Base-by-base conservation (phyloP, 2,797 vertebrate genomes). In the Tragopan temminckii region DNA sequence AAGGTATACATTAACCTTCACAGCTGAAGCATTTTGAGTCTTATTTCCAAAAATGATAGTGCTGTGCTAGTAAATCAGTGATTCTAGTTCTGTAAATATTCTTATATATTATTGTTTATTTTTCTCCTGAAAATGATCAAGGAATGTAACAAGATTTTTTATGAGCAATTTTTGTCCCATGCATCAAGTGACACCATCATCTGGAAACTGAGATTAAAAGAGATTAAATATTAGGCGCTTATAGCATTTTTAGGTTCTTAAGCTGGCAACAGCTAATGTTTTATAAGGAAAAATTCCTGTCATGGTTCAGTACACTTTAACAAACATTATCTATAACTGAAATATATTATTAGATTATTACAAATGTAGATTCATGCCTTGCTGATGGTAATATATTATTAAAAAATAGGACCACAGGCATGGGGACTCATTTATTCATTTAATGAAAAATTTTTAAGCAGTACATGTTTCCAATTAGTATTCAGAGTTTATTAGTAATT, bases 221-320 rank as follows among this genome's bases (percentile, higher is more conserved):
- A n/a, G 27, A 90, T 43, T 62, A n/a, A 67, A 35, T 27, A 5
- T 64, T 61, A 36, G 15, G 52, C 61, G 85, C 66, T 96, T 93
- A 74, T 19, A 93, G 57, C 5, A 38, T 57, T 53, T 95, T 79
- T 40, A 63, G 86, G 27, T 55, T 86, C 43, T 91, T 87, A 94
- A 95, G 31, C 50, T 82, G 21, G 10, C 11, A 95, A 91, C 42
- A 95, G 35, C 27, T 77, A 59, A 10, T 71, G 9, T 82, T 95
- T 86, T 85, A 82, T 85, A 94, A 93, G 94, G 78, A 94, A 95
- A 96, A 96, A 86, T 10, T 90, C 21, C 69, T 69, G 61, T 84
- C 52, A 94, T 89, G 89, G 55, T 91, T 97, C 92, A 95, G 85
- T 90, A 95, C 80, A 85, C 92, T 97, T 96, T 97, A 97, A 97